These are phyloP conservation scores for Chionomys nivalis DNA, from an alignment of 2,113 vertebrate genomes.

Conservation along the genomic window DNA sequence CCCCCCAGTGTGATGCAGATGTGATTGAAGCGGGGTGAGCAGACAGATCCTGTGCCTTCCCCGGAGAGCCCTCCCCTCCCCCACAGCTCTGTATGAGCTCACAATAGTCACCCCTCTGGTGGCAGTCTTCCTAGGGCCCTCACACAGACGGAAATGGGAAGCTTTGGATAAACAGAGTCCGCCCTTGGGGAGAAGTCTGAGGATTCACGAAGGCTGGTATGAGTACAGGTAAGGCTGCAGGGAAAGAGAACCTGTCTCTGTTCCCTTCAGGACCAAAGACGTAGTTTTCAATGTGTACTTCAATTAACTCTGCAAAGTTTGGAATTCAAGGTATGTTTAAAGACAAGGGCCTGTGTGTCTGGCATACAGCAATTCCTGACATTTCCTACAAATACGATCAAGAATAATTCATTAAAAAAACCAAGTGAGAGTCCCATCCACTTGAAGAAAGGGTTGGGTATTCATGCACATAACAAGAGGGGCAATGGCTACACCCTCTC, in stretches of 20 bases:
- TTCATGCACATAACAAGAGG: background rate
- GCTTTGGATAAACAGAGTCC: slow-evolving; percentile 15
- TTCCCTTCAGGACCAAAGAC: background rate
- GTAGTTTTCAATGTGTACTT: background rate
- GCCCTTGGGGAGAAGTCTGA: background rate
- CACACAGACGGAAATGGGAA: slow-evolving; percentile 47
- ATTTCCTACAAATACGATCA: background rate
- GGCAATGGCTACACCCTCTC: background rate
- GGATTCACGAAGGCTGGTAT: slow-evolving; percentile 6
- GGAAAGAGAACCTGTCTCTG: background rate
- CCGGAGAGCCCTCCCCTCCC: slow-evolving; percentile 40
- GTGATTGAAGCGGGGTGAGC: slow-evolving; percentile 8
- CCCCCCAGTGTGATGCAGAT: slow-evolving; percentile 65
- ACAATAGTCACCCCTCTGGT: slow-evolving; percentile 32
- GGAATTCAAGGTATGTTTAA: background rate
- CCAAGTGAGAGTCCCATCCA: background rate
- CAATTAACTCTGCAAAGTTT: background rate
- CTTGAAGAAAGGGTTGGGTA: background rate
- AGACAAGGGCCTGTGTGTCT: slow-evolving; percentile 30
- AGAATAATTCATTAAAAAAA: background rate
- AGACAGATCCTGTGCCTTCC: background rate
- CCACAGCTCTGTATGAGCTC: slow-evolving; percentile 54
- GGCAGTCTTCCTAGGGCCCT: background rate
- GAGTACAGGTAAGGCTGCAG: background rate
- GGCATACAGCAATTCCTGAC: background rate